These are phyloP conservation scores for Leptoteleia sp. DNA, from an alignment of 1,140 invertebrate species.

Conservation along the genomic window DNA sequence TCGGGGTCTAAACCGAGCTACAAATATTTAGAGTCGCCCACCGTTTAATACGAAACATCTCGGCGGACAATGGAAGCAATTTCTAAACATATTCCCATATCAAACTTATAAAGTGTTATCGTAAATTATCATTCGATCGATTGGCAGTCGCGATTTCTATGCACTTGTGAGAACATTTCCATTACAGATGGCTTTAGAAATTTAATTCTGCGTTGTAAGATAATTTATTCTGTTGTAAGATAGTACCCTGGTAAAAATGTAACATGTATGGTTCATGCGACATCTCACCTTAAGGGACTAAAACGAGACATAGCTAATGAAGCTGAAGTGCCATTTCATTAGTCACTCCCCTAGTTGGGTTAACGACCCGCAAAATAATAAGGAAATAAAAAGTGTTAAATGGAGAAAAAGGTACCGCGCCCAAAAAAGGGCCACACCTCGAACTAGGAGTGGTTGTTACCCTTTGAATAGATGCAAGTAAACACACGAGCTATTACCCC, in stretches of 20 bases:
- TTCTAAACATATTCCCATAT: constrained; percentile 39
- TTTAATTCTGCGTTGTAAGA: too few species aligned
- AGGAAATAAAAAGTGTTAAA: constrained; percentile 23
- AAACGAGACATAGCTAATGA: too few species aligned
- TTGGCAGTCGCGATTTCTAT: not conserved
- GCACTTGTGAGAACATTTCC: constrained; percentile 3
- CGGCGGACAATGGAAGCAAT: constrained; percentile 68
- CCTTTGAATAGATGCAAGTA: constrained; percentile 61
- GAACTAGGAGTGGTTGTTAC: constrained; percentile 69
- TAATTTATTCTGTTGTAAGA: too few species aligned
- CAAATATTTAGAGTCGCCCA: constrained; percentile 71
- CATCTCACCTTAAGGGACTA: too few species aligned
- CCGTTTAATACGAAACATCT: constrained; percentile 65
- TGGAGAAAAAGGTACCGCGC: constrained; percentile 57
- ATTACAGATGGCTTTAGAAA: too few species aligned
- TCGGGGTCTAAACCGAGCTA: constrained; percentile 59
- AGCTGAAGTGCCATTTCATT: constrained; percentile 8
- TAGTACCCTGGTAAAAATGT: too few species aligned
- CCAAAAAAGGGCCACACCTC: constrained; percentile 67
- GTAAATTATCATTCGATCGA: constrained; percentile 11
- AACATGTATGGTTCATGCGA: too few species aligned
- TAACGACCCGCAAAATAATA: constrained; percentile 26
- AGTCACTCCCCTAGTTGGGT: not conserved
- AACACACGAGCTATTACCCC: constrained; percentile 66
- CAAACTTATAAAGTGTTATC: constrained; percentile 6